Percentiles rank a stretch among this genome's conserved stretches.
Conservation (phyloP, 2,888 invertebrate species). For the Xestia c-nigrum region DNA sequence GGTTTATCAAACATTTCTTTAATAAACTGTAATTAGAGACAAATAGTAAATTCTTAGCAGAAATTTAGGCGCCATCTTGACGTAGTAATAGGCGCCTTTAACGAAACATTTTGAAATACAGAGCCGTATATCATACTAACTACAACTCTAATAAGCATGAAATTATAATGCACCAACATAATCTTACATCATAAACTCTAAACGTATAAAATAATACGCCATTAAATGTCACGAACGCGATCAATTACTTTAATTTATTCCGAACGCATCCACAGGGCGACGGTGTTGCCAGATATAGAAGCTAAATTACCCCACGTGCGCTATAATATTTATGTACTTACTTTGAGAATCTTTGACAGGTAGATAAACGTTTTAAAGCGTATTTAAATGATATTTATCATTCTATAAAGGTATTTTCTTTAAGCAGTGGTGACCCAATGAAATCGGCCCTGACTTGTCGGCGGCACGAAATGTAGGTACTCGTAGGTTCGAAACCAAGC, state of each 20-base stretch:
- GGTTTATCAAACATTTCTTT: not conserved
- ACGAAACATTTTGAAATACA: not conserved
- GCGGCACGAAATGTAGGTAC: no score
- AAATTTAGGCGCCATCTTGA: not conserved
- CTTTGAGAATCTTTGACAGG: slow-evolving; percentile 20
- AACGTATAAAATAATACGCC: slow-evolving; percentile 52
- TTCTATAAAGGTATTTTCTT: not conserved
- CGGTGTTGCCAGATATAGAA: slow-evolving; percentile 61
- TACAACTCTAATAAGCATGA: slow-evolving; percentile 15
- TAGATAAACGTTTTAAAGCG: slow-evolving; percentile 28
- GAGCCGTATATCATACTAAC: not conserved
- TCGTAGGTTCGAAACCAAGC: no score
- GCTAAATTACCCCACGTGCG: slow-evolving; percentile 56
- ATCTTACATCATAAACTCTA: slow-evolving; percentile 39
- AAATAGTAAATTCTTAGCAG: not conserved
- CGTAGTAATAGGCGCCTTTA: not conserved
- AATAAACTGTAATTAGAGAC: not conserved
- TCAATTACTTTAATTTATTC: slow-evolving; percentile 65
- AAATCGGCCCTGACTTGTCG: no score
- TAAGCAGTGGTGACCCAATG: no score
- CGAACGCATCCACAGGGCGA: slow-evolving; percentile 51
- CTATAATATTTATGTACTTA: slow-evolving; percentile 35
- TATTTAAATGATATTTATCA: not conserved
- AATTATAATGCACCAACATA: slow-evolving; percentile 26
- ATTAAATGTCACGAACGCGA: slow-evolving; percentile 57